A percentile compares a stretch with the other conserved stretches of the same genome.
phyloP scores from a whole-genome alignment of 1,140 invertebrate species.

The Idris sp. region DNA sequence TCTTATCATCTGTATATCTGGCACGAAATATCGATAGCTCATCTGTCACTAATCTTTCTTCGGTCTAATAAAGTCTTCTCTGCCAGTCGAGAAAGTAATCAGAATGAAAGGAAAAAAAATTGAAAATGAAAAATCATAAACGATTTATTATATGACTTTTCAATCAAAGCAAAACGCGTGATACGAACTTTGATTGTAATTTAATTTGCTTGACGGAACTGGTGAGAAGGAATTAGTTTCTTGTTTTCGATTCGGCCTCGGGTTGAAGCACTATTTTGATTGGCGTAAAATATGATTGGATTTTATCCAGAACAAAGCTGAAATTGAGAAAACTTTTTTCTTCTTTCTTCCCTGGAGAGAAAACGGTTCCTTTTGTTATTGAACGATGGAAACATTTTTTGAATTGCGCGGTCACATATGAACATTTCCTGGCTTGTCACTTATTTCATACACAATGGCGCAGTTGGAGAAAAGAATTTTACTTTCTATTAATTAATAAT shows the following conservation, averaged over 20 bases:
- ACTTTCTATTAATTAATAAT: no score
- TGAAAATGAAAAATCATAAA: constrained; percentile 11
- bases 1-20: constrained; percentile 26
- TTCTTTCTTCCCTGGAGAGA: neutral
- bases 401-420: constrained; percentile 11
- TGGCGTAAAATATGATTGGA: constrained; percentile 61
- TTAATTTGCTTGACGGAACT: constrained; percentile 48
- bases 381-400: constrained; percentile 26
- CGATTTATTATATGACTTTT: constrained; percentile 36
- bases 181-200: constrained; percentile 36
- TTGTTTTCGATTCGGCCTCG: constrained; percentile 31
- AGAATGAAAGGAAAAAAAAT: no score
- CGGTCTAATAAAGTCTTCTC: constrained; percentile 30
- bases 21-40: constrained; percentile 21
- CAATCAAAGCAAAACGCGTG: constrained; percentile 7
- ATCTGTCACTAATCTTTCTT: constrained; percentile 26
- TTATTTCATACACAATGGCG: neutral
- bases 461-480: neutral
- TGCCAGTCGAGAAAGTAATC: constrained; percentile 32
- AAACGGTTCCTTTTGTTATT: constrained; percentile 30
- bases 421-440: constrained; percentile 19
- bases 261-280: constrained; percentile 35
- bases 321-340: constrained; percentile 8
- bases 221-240: constrained; percentile 37
- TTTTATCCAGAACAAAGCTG: constrained; percentile 35